Conservation (phyloP, 1,140 invertebrate species). For the Cyclargus thomasi region DNA sequence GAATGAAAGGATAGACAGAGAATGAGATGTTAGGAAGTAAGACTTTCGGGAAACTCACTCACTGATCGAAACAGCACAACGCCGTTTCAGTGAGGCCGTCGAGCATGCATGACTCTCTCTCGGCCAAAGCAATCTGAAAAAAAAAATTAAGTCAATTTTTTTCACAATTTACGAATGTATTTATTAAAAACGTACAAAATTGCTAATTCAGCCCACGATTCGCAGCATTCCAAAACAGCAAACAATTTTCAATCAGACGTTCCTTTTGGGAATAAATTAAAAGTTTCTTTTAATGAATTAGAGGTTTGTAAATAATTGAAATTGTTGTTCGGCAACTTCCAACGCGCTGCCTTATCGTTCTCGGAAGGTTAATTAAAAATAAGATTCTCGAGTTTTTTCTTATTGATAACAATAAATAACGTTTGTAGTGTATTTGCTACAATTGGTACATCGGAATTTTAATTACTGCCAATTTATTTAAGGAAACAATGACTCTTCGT, state of each 20-base stretch:
- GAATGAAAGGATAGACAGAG: too few species aligned
- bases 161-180: neutral
- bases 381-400: neutral
- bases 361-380: conserved; percentile 12
- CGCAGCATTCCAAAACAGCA: conserved; percentile 38
- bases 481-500: too few species aligned
- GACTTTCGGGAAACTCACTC: too few species aligned
- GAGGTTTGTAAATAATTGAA: conserved; percentile 35
- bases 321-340: conserved; percentile 33
- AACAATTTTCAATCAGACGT: conserved; percentile 51
- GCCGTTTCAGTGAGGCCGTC: too few species aligned
- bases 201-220: conserved; percentile 31
- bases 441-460: neutral
- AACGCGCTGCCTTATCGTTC: conserved; percentile 24
- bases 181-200: conserved; percentile 5
- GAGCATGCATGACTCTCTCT: too few species aligned
- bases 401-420: neutral
- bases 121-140: too few species aligned
- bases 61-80: too few species aligned
- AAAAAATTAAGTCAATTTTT: neutral
- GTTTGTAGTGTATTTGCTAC: neutral
- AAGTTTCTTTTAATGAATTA: conserved; percentile 42
- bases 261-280: conserved; percentile 42
- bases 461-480: neutral
- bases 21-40: too few species aligned